Percentiles rank a stretch among this genome's conserved stretches.
phyloP scores from a whole-genome alignment of 2,888 invertebrate species.

The Lithophane ornitopus region DNA sequence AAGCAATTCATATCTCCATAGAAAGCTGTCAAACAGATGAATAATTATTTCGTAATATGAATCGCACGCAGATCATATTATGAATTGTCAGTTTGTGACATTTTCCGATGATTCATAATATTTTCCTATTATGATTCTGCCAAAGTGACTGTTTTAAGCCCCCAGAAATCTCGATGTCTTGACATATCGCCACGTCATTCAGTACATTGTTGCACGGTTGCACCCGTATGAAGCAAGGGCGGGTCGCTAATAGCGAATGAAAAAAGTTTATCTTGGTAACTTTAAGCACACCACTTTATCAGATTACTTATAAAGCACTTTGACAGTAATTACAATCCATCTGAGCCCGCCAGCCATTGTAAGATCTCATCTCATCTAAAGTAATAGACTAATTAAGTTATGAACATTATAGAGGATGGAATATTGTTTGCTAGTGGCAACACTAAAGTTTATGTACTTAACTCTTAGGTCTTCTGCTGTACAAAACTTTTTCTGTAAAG shows the following conservation, averaged over 20 bases:
- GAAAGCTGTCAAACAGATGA: too few relatives aligned
- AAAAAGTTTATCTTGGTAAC: neutral
- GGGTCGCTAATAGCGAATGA: neutral
- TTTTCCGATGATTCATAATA: too few relatives aligned
- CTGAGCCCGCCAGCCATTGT: neutral
- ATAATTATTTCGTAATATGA: too few relatives aligned
- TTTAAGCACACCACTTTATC: neutral
- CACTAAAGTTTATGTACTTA: conserved; percentile 10
- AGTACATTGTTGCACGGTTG: neutral
- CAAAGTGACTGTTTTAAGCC: too few relatives aligned
- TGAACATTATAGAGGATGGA: conserved; percentile 4
- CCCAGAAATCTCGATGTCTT: too few relatives aligned
- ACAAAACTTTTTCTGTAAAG: neutral
- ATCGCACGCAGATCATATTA: too few relatives aligned
- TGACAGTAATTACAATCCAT: neutral
- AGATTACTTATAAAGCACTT: neutral
- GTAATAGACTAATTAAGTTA: conserved; percentile 19
- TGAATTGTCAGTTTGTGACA: too few relatives aligned
- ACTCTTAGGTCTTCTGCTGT: neutral
- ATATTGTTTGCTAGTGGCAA: conserved; percentile 23
- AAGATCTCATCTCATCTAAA: neutral
- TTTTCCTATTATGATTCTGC: too few relatives aligned
- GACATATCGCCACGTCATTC: neutral
- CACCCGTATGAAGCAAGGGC: neutral
- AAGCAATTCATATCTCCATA: too few relatives aligned